Evolutionary conservation across 2,888 invertebrate genomes (phyloP).

Genomic region (Hyles lineata): DNA sequence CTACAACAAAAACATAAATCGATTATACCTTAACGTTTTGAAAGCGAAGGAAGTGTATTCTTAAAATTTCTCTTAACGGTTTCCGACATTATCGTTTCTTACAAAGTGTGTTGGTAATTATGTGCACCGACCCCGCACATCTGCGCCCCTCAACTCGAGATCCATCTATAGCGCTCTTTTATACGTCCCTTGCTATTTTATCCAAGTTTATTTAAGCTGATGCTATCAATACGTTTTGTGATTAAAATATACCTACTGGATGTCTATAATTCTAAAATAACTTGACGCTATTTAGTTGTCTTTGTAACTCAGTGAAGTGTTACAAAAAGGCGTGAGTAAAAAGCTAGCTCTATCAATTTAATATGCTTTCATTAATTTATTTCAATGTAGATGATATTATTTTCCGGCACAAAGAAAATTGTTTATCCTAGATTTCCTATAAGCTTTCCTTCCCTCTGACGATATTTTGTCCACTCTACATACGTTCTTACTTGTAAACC

Average conservation of each 20-base stretch:
- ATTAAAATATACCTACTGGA: not conserved
- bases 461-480: too few species aligned
- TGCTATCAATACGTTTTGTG: not conserved
- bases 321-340: too few species aligned
- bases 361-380: too few species aligned
- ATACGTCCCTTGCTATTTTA: not conserved
- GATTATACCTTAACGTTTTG: not conserved
- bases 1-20: not conserved
- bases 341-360: too few species aligned
- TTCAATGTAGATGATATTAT: too few species aligned
- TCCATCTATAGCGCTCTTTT: not conserved
- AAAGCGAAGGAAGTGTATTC: conserved; percentile 1
- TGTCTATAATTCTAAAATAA: too few species aligned
- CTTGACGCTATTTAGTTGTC: too few species aligned
- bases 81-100: not conserved
- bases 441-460: not conserved
- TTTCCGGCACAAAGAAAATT: too few species aligned
- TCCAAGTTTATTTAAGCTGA: not conserved
- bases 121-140: not conserved
- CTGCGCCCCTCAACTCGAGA: conserved; percentile 6
- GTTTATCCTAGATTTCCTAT: not conserved
- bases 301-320: too few species aligned
- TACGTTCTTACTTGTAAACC: too few species aligned
- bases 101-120: not conserved
- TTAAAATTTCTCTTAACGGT: not conserved